These are phyloP conservation scores for Phalacrocorax carbo DNA, from an alignment of 2,113 vertebrate genomes.

Conservation along the genomic window DNA sequence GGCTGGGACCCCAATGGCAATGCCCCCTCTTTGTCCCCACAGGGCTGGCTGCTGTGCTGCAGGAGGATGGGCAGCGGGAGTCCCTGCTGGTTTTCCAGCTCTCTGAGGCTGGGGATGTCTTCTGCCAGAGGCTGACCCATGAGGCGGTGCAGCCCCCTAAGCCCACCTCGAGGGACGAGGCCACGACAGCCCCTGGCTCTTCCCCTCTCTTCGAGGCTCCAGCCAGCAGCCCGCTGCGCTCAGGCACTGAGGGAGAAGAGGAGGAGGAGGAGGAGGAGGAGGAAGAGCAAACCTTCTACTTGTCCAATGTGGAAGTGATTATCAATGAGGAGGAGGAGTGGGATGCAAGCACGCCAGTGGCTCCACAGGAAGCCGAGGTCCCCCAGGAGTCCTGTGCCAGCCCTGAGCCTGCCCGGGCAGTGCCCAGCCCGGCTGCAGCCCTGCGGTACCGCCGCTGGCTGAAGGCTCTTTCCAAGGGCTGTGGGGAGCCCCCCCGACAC, in stretches of 20 bases:
- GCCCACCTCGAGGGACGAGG: rapidly evolving
- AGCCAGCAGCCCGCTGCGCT: not conserved
- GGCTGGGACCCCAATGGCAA: rapidly evolving
- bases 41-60: slow-evolving; percentile 75
- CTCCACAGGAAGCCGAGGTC: not conserved
- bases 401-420: rapidly evolving
- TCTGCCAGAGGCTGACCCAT: slow-evolving; percentile 78
- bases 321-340: not conserved
- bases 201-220: not conserved
- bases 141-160: not conserved
- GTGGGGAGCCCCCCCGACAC: rapidly evolving
- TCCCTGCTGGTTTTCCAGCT: slow-evolving; percentile 81
- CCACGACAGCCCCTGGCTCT: not conserved
- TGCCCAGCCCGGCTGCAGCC: not conserved
- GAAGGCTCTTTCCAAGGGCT: not conserved
- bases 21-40: rapidly evolving
- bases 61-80: not conserved
- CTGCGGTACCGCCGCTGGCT: slow-evolving; percentile 60
- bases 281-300: slow-evolving; percentile 24
- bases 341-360: rapidly evolving
- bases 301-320: slow-evolving; percentile 32
- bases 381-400: not conserved
- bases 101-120: slow-evolving; percentile 83
- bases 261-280: not conserved
- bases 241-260: not conserved